Evolutionary conservation across 2,888 invertebrate genomes (phyloP), one percentile per base, ranked within the genome.

Genomic region (Ellobium chinense): DNA sequence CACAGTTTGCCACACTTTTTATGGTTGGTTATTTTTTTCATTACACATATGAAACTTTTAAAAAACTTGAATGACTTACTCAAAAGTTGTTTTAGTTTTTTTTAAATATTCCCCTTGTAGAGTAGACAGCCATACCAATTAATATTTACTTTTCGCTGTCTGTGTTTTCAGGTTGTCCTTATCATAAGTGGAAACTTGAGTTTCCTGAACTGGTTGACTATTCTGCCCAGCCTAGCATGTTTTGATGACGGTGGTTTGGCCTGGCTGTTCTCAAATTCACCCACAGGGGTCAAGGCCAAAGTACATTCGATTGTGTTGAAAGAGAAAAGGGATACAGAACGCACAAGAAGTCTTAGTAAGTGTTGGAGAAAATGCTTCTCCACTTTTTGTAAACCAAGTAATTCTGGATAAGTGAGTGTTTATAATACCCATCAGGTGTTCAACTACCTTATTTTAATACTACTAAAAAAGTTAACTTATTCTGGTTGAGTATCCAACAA

Each of bases 151-250:
- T 46, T 46, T 18, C 18, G 46, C 18, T 9, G 9, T 12, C 18
- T 46, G 9, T 18, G 9, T 12, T 68, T 36, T 14, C 83, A 92
- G 92, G 89, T 91, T 14, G 88, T 92, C 9, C 85, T 93, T 36
- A 93, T 93, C 63, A 90, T 92, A 60, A 93, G 93, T 86, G 93
- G 93, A 0, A 93, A 93, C 82, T 86, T 93, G 36, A 93, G 93
- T 81, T 93, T 93, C 84, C 90, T 93, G 54, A 93, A 93, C 88
- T 93, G 93, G 93, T 85, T 93, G 62, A 93, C 93, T 3, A 93
- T 93, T 46, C 82, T 92, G 21, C 93, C 93, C 2, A 88, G 88
- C 70, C 84, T 93, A n/a, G 91, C 91, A 0, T 93, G 92, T 83
- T 92, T 93, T 87, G 93, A 93, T 86, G 93, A 93, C 86, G 82